phyloP scores from a whole-genome alignment of 2,113 vertebrate genomes.

The Paradoxurus hermaphroditus region DNA sequence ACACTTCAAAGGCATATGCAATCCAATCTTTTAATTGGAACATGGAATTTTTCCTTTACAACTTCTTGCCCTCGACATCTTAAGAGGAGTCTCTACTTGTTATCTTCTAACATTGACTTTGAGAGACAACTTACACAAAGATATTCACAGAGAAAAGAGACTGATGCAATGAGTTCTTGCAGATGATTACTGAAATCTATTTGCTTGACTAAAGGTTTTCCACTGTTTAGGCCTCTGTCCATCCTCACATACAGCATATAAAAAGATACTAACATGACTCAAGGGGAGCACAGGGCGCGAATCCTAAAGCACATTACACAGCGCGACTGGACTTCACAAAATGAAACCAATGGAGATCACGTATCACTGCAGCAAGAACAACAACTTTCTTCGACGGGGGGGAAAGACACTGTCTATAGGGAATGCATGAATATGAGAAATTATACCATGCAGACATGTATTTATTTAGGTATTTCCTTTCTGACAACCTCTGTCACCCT shows the following conservation, averaged over 20 bases:
- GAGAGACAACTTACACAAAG: constrained; percentile 23
- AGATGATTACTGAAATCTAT: constrained; percentile 22
- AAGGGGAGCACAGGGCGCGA: constrained; percentile 32
- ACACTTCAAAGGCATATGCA: constrained; percentile 45
- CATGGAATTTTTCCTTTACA: constrained; percentile 1
- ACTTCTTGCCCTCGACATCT: neutral
- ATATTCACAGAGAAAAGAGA: constrained; percentile 28
- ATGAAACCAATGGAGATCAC: constrained; percentile 43
- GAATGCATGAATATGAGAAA: neutral
- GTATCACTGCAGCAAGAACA: neutral
- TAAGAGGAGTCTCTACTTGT: constrained; percentile 23
- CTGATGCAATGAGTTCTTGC: neutral
- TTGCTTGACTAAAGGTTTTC: constrained; percentile 2
- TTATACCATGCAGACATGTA: neutral
- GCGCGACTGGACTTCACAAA: constrained; percentile 55
- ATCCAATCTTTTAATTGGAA: constrained; percentile 48
- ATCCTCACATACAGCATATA: neutral
- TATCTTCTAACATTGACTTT: constrained; percentile 9
- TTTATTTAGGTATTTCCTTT: constrained; percentile 10
- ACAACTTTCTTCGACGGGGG: constrained; percentile 13
- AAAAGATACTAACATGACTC: constrained; percentile 26
- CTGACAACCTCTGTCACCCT: neutral
- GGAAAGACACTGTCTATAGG: constrained; percentile 14
- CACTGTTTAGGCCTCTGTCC: neutral
- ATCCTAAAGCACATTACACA: constrained; percentile 43